phyloP scores from a whole-genome alignment of 1,140 invertebrate genomes.

The Drosophila sproati region DNA sequence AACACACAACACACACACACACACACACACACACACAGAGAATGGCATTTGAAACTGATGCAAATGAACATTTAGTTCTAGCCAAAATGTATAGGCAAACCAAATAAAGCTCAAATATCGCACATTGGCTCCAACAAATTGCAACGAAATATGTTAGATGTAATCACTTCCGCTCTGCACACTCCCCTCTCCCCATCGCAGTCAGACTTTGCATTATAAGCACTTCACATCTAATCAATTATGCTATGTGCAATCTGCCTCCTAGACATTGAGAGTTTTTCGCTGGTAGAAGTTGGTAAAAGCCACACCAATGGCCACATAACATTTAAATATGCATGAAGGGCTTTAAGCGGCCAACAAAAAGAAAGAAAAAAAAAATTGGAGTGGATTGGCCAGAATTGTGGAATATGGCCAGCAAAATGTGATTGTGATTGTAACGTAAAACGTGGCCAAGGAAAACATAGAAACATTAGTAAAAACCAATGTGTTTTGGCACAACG shows the following conservation, averaged over 20 bases:
- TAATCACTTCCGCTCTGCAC: background rate
- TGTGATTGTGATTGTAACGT: conserved; percentile 58
- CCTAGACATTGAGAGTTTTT: conserved; percentile 39
- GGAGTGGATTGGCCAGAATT: conserved; percentile 2
- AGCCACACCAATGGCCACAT: conserved; percentile 66
- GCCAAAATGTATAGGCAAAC: conserved; percentile 18
- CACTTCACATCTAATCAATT: conserved; percentile 81
- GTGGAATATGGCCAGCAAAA: conserved; percentile 44
- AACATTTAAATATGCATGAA: conserved; percentile 80
- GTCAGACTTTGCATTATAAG: conserved; percentile 53
- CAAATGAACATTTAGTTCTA: conserved; percentile 45
- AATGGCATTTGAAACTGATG: conserved; percentile 49
- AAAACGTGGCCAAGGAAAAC: conserved; percentile 16
- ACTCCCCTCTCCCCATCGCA: conserved; percentile 1
- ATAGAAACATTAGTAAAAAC: background rate
- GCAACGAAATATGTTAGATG: conserved; percentile 32
- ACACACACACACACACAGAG: conserved; percentile 13
- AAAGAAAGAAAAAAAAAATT: background rate
- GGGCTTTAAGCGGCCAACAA: conserved; percentile 53
- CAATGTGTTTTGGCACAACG: background rate
- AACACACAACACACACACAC: conserved; percentile 13
- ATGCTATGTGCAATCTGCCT: conserved; percentile 70
- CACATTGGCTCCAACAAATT: conserved; percentile 17
- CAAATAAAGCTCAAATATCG: conserved; percentile 30
- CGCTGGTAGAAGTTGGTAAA: conserved; percentile 2